Evolutionary conservation across 2,888 invertebrate genomes (phyloP), one percentile per base, ranked within the genome.

Genomic region (Panzeria rudis): DNA sequence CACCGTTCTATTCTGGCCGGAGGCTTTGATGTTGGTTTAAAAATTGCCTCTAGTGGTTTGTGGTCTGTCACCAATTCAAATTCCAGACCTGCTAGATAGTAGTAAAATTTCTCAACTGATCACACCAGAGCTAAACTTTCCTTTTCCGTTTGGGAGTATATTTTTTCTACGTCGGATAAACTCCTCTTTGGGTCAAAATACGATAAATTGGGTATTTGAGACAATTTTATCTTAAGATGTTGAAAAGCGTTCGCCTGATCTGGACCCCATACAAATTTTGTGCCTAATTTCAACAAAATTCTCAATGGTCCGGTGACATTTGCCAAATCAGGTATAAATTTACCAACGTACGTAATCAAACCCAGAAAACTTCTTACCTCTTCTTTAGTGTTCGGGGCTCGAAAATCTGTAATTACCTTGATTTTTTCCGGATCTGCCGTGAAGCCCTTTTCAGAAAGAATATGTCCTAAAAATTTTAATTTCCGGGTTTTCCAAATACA

Each of bases 61-160:
- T 83, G 86, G 50, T 82, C 80, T 38, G 81, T 83, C 8, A 83
- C 83, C 13, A 75, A 54, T 44, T 78, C 73, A 71, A 86, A 87
- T 47, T 86, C 76, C 29, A 86, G 17, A 35, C 84, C 81, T 2
- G 80, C 73, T 25, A 87, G n/a, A 35, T 86, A 87, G 64, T 86
- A 87, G 29, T 83, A 78, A 20, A 86, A 87, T 44, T 77, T 80
- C 38, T 87, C 86, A 1, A 86, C 86, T 0, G 83, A 72, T 85
- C 85, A n/a, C n/a, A 86, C 84, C 2, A 86, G 47, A 23, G 86
- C 82, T 2, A 87, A 56, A 54, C 82, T 86, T 38, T 87, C 85
- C 35, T 87, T 87, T 64, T 86, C 86, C 6, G 86, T 86, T 50
- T 86, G 86, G 0, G 86, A 83, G 23, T 85, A 87, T 50, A 80